Base-by-base conservation (phyloP, 2,888 invertebrate species). In the Drosophila melanosoma region DNA sequence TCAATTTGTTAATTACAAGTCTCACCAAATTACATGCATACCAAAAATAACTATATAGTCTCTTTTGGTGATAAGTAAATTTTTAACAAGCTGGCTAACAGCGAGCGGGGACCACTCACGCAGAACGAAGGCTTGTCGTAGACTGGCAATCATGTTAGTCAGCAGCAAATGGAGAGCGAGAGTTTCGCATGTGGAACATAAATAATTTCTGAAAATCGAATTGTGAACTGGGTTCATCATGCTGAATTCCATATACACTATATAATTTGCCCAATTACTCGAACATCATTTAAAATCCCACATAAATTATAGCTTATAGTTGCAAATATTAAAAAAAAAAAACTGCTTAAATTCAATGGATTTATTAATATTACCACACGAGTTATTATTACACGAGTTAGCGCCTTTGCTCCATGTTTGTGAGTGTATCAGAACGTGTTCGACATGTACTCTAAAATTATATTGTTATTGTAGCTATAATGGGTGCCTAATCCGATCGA, bases 131-230 rank as follows among this genome's bases (percentile, higher is more conserved):
- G 53, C 40, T 59, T 33, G 53, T 11, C 53, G 17, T 12, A 40
- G 49, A 72, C 65, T 52, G 51, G 11, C 36, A 17, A 49, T 17
- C 29, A 3, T 0, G 1, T 65, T 29, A 23, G 35, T 23, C 29
- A 7, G 7, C 3, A 20, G 10, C 69, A 7, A 15, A 7, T 26
- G 15, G 29, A 57, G 49, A 42, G 49, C 33, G 49, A 42, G 33
- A 56, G 10, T n/a, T 49, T 49, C 40, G 3, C 15, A 42, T 45
- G 69, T 69, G 69, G 69, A 69, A 69, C 36, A 15, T 52, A 52
- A 58, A 52, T 58, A 15, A 35, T 11, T 51, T 26, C 6, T n/a
- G 1, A 6, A 15, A 36, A 52, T 20, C 10, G 6, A 33, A 20
- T 40, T 8, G 2, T 12, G 8, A 17, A 6, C 17, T 29, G 7